phyloP scores from a whole-genome alignment of 2,113 vertebrate species.

The Nesoenas mayeri region DNA sequence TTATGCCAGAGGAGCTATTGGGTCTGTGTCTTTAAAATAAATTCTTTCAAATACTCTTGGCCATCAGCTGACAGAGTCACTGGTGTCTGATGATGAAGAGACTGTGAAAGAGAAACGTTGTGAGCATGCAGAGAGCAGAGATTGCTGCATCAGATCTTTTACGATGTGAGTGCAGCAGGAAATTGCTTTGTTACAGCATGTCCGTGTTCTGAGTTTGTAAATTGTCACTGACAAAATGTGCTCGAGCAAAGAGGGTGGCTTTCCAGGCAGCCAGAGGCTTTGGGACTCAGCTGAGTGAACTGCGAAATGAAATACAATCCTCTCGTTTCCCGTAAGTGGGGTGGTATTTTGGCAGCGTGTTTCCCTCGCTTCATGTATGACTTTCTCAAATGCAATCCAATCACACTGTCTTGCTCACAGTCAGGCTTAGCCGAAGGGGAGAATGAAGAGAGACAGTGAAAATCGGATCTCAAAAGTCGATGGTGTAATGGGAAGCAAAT shows the following conservation, averaged over 20 bases:
- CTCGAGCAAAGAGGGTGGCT: not conserved
- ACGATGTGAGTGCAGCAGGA: not conserved
- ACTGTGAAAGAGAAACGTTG: not conserved
- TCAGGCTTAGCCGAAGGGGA: not conserved
- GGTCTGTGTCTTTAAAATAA: not conserved
- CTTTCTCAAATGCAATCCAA: not conserved
- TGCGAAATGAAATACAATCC: slow-evolving; percentile 9
- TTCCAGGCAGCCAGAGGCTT: not conserved
- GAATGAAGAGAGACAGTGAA: not conserved
- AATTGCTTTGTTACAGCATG: not conserved
- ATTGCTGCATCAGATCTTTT: not conserved
- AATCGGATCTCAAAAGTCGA: not conserved
- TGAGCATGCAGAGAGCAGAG: not conserved
- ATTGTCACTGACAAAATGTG: not conserved
- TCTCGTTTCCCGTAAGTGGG: not conserved
- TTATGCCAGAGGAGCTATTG: not conserved
- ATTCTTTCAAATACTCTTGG: not conserved
- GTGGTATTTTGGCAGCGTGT: not conserved
- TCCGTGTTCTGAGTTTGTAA: not conserved
- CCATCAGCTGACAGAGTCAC: not conserved
- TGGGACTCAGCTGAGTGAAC: not conserved
- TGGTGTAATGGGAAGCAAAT: not conserved
- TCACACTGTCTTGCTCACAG: not conserved
- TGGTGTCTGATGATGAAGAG: not conserved
- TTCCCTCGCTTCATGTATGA: not conserved